Percentiles rank a stretch among this genome's conserved stretches.
These are phyloP conservation scores for Macroglossus sobrinus DNA, from an alignment of 2,113 vertebrate species.

Conservation along the genomic window DNA sequence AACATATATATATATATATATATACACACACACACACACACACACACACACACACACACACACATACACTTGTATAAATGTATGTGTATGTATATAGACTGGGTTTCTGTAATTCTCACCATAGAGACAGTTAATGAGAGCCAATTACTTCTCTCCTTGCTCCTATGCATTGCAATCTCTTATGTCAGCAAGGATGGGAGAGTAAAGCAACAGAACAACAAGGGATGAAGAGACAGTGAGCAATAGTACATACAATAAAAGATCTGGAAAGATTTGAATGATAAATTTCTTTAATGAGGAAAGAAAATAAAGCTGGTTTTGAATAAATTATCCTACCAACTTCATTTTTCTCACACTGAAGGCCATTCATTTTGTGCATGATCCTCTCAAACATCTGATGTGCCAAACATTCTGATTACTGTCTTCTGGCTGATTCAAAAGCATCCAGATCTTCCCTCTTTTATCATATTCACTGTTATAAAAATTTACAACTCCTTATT, in stretches of 20 bases:
- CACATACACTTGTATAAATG: too few relatives aligned
- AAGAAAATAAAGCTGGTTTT: background rate
- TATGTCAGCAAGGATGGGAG: too few relatives aligned
- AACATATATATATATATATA: too few relatives aligned
- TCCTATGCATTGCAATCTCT: too few relatives aligned
- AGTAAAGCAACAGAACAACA: background rate
- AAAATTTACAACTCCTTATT: background rate
- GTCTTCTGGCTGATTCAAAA: background rate
- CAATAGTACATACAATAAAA: background rate
- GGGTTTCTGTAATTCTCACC: background rate
- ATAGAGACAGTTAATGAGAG: background rate
- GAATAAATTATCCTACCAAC: background rate
- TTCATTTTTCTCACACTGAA: background rate
- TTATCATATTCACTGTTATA: background rate
- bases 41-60: too few relatives aligned
- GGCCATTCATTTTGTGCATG: background rate
- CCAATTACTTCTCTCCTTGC: background rate
- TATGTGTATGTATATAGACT: background rate
- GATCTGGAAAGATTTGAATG: background rate
- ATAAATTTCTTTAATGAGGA: background rate
- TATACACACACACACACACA: too few relatives aligned
- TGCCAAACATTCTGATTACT: too few relatives aligned
- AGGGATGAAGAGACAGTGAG: background rate
- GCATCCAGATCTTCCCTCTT: background rate
- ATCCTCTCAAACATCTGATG: background rate